Percentiles rank a stretch among this genome's conserved stretches.
Conservation (phyloP, 1,140 invertebrate species). For the Lucilia cuprina region DNA sequence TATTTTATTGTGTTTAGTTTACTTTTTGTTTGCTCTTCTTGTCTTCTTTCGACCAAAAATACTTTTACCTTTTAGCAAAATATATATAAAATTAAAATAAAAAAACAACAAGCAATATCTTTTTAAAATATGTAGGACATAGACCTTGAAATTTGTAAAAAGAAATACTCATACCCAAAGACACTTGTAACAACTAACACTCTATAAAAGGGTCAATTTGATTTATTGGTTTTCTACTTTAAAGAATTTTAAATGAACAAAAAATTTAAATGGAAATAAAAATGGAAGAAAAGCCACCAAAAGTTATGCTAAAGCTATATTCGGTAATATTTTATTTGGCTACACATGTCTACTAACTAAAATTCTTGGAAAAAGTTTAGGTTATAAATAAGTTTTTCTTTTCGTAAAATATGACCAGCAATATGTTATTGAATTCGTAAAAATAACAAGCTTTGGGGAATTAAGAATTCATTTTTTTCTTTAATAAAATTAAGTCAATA, state of each 20-base stretch:
- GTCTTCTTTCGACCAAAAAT: neutral
- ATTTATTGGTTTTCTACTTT: constrained; percentile 26
- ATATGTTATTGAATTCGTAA: neutral
- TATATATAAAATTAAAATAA: neutral
- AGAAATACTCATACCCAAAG: neutral
- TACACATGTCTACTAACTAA: neutral
- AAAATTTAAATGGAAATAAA: neutral
- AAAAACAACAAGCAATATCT: neutral
- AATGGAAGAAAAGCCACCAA: neutral
- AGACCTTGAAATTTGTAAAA: neutral
- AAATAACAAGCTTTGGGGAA: too few relatives aligned
- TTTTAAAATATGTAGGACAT: neutral
- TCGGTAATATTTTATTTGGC: neutral
- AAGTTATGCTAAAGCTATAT: neutral
- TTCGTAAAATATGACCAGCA: neutral
- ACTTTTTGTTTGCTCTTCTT: neutral
- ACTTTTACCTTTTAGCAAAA: too few relatives aligned
- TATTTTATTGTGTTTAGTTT: neutral
- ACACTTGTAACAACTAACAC: neutral
- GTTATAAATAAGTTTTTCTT: neutral
- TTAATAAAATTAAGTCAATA: too few relatives aligned
- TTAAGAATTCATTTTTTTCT: too few relatives aligned
- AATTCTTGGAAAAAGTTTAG: neutral
- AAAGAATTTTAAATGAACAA: neutral
- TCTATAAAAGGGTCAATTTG: constrained; percentile 14